phyloP scores from a whole-genome alignment of 2,888 invertebrate genomes.

The Protula sp. region DNA sequence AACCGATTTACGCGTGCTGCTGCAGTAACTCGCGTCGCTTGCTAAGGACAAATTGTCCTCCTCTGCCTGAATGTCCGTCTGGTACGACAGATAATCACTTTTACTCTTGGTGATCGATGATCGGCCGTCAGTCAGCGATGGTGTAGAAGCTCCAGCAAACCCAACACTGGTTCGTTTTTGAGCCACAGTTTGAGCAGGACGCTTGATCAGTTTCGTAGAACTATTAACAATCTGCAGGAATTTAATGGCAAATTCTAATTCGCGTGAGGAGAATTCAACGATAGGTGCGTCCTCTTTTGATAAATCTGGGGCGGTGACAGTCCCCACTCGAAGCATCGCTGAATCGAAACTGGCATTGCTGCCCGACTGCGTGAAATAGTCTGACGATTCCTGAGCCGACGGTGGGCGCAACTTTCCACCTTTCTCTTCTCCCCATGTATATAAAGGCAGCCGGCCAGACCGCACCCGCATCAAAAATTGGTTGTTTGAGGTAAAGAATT shows the following conservation, averaged over 20 bases:
- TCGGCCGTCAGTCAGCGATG: too few relatives aligned
- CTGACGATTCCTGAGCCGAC: neutral
- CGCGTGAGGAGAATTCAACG: conserved; percentile 39
- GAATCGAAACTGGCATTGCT: conserved; percentile 35
- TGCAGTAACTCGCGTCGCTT: neutral
- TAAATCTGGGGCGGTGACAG: conserved; percentile 41
- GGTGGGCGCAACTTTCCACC: neutral
- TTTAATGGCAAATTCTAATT: conserved; percentile 45
- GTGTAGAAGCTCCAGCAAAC: neutral
- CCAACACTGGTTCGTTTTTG: neutral
- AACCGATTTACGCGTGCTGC: conserved; percentile 33
- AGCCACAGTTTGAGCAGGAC: neutral
- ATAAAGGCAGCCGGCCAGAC: conserved; percentile 31
- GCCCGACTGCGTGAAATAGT: neutral
- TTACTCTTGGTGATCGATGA: neutral
- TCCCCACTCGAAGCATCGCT: conserved; percentile 37
- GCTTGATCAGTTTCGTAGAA: conserved; percentile 43
- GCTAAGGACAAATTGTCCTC: neutral
- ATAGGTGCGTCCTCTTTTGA: conserved; percentile 39
- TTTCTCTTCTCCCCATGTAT: conserved; percentile 28
- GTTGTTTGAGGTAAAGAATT: conserved; percentile 42
- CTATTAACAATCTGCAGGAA: conserved; percentile 49
- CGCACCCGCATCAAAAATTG: conserved; percentile 37
- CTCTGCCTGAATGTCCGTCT: neutral
- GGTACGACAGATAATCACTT: neutral